phyloP scores from a whole-genome alignment of 2,888 invertebrate genomes.

The Xestia rhomboidea region DNA sequence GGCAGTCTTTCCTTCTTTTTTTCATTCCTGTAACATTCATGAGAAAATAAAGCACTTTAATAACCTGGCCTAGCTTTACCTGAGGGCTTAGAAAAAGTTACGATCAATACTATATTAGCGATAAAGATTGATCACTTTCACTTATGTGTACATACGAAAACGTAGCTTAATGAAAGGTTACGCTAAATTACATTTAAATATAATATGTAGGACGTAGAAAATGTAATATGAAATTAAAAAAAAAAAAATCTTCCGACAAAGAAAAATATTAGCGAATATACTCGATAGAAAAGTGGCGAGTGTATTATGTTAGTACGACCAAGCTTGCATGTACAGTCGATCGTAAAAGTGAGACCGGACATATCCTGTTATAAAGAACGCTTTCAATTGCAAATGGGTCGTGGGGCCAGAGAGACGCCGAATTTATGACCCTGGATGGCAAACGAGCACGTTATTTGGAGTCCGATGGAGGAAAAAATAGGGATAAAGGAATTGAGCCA shows the following conservation, averaged over 20 bases:
- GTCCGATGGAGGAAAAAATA: constrained; percentile 83
- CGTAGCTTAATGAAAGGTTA: no score
- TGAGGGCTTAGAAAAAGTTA: background rate
- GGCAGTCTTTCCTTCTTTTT: no score
- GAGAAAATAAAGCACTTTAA: background rate
- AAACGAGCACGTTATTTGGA: constrained; percentile 86
- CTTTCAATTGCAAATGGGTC: constrained; percentile 89
- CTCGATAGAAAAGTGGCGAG: constrained; percentile 51
- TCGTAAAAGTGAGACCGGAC: constrained; percentile 86
- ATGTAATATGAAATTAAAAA: background rate
- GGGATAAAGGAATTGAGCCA: constrained; percentile 84
- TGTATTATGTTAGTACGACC: constrained; percentile 57
- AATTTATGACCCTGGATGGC: constrained; percentile 85
- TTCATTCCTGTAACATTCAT: background rate
- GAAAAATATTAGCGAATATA: constrained; percentile 39
- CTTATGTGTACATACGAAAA: background rate
- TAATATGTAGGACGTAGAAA: background rate
- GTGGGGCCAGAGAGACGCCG: constrained; percentile 81
- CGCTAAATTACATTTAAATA: no score
- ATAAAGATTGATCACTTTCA: background rate
- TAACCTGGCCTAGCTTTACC: background rate
- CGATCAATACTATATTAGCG: background rate
- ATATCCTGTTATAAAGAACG: constrained; percentile 87
- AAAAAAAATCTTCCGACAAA: constrained; percentile 25
- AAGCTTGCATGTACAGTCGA: constrained; percentile 62